phyloP scores from a whole-genome alignment of 1,140 invertebrate species.

The Andricus grossulariae region DNA sequence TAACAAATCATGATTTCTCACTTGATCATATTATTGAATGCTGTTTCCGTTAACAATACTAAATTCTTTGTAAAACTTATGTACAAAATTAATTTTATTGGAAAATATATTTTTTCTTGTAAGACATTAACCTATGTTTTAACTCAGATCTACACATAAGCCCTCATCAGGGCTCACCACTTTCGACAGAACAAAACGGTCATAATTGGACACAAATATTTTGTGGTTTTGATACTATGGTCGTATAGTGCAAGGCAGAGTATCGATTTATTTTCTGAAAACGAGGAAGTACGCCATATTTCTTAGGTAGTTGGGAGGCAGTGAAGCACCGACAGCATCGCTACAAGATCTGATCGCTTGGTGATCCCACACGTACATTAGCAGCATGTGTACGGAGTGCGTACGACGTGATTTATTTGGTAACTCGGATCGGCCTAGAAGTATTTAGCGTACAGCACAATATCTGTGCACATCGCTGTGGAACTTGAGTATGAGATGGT shows the following conservation, averaged over 20 bases:
- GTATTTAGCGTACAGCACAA: constrained; percentile 41
- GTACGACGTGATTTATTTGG: constrained; percentile 70
- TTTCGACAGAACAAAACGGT: no score
- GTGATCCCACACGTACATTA: constrained; percentile 67
- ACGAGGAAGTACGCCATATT: constrained; percentile 62
- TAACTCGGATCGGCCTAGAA: constrained; percentile 60
- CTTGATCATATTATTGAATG: no score
- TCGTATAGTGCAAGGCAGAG: constrained; percentile 12
- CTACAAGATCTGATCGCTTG: constrained; percentile 46
- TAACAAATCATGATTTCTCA: no score
- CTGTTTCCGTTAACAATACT: no score
- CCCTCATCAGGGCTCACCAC: no score
- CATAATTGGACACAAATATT: no score
- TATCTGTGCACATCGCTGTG: constrained; percentile 42
- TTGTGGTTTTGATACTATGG: no score
- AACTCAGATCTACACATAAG: no score
- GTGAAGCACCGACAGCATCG: not conserved
- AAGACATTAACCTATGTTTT: no score
- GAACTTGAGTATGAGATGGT: constrained; percentile 34
- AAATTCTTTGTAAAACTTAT: no score
- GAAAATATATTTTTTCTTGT: no score
- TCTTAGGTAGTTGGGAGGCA: constrained; percentile 46
- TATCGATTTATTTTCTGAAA: constrained; percentile 61
- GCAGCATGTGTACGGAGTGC: constrained; percentile 69
- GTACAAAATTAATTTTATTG: no score